Conservation (phyloP, 2,113 vertebrate genomes). For the Barnardius zonarius region DNA sequence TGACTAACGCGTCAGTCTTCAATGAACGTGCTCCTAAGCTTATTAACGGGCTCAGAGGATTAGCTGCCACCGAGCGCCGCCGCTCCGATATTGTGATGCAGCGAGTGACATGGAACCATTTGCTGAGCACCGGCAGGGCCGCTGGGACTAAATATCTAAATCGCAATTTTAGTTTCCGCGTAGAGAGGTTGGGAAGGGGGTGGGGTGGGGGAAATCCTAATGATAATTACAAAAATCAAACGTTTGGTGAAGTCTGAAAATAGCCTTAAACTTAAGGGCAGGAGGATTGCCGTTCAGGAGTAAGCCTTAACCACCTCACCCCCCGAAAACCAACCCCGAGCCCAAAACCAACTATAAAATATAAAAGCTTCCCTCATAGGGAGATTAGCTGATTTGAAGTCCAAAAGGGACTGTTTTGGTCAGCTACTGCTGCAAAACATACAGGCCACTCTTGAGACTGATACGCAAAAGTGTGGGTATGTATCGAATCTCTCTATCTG, state of each 20-base stretch:
- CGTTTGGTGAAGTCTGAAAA: conserved; percentile 62
- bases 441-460: neutral
- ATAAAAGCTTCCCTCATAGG: neutral
- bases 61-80: conserved; percentile 82
- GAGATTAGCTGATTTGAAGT: neutral
- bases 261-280: conserved; percentile 23
- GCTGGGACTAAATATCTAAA: conserved; percentile 79
- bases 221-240: conserved; percentile 71
- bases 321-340: neutral
- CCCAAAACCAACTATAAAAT: neutral
- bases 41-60: conserved; percentile 89
- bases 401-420: neutral
- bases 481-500: neutral
- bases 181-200: neutral
- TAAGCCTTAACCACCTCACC: neutral
- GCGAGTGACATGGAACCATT: conserved; percentile 83
- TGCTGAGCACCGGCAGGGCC: conserved; percentile 73
- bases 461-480: neutral
- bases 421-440: neutral
- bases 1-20: conserved; percentile 85
- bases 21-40: conserved; percentile 86
- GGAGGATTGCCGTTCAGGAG: neutral
- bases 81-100: conserved; percentile 84
- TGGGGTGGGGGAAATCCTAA: neutral
- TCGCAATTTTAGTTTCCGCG: conserved; percentile 76